Base-by-base conservation (phyloP, 2,888 invertebrate genomes). In the Philereme vetulata region DNA sequence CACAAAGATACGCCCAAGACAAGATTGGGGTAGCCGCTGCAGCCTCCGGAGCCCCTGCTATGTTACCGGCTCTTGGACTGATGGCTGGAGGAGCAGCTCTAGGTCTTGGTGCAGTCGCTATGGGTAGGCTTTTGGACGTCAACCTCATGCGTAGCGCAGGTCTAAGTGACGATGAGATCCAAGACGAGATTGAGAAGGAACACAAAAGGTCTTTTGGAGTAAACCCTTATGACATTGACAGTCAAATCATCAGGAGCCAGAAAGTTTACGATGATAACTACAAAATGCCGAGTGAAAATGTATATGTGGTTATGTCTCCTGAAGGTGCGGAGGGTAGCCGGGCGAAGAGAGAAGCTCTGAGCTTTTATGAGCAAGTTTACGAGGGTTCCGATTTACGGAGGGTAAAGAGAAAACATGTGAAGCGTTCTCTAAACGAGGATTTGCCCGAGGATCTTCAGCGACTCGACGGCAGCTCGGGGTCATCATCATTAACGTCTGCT, bases 61-160 rank as follows among this genome's bases (percentile, higher is more conserved):
- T 96, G 77, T 84, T 96, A 2, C 96, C 96, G 11, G 96, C 96
- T 0, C 85, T 96, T 32, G 96, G 96, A 4, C 84, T 96, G 5
- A 95, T 97, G 74, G 96, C 96, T 7, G 96, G 96, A n/a, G 96
- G 96, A 9, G 96, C 96, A 0, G 96, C 96, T 2, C 82, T 96
- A 33, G 96, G 96, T 0, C 93, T 96, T n/a, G 96, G 96, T 4
- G 96, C 96, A 0, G 95, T 96, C 0, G 96, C 96, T 0, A 94
- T 96, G 62, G 96, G 96, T 6, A 92, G 96, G 66, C 94, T 95
- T 62, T 84, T 96, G 6, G 95, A 95, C 69, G 94, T 94, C 0
- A 94, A 95, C 70, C 83, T 94, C 11, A 90, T 94, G 84, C 93
- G 94, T 49, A 92, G 93, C 57, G 87, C 92, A n/a, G 92, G 85